These are phyloP conservation scores for Ligdia adustata DNA, from an alignment of 2,888 invertebrate genomes.

Conservation along the genomic window DNA sequence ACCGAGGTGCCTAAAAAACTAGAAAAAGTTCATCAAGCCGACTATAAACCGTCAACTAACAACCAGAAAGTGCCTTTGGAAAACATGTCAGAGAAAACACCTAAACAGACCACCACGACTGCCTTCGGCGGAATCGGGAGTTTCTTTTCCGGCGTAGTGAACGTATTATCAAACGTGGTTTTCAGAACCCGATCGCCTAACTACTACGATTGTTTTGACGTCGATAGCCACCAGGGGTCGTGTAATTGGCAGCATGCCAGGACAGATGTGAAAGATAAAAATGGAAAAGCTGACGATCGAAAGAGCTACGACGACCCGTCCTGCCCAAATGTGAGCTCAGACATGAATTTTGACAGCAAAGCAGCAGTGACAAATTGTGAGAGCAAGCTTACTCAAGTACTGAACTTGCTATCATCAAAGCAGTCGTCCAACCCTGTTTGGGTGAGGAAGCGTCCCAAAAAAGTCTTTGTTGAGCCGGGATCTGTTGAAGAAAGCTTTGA, in stretches of 20 bases:
- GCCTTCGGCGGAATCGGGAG: constrained; percentile 58
- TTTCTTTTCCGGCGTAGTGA: constrained; percentile 67
- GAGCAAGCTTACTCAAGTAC: constrained; percentile 63
- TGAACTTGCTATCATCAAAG: constrained; percentile 50
- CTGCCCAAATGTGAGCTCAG: constrained; percentile 46
- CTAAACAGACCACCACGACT: constrained; percentile 36
- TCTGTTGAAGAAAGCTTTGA: constrained; percentile 64
- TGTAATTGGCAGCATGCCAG: constrained; percentile 63
- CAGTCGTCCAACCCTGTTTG: constrained; percentile 41
- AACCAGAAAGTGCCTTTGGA: constrained; percentile 29
- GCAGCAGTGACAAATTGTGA: constrained; percentile 63
- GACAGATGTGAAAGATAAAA: constrained; percentile 64
- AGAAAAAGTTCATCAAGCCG: constrained; percentile 28
- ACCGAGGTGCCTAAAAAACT: constrained; percentile 32
- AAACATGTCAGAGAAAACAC: constrained; percentile 4
- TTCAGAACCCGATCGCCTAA: constrained; percentile 55
- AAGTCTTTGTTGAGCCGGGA: constrained; percentile 57
- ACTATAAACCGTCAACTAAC: constrained; percentile 27
- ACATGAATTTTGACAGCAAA: constrained; percentile 58
- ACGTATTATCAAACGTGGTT: constrained; percentile 59
- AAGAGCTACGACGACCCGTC: constrained; percentile 39
- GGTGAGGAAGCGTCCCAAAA: constrained; percentile 48
- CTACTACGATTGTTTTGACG: constrained; percentile 54
- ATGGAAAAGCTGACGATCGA: constrained; percentile 44
- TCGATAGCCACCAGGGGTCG: constrained; percentile 49